Evolutionary conservation across 2,113 vertebrate genomes (phyloP).

Genomic region (Esox niger): DNA sequence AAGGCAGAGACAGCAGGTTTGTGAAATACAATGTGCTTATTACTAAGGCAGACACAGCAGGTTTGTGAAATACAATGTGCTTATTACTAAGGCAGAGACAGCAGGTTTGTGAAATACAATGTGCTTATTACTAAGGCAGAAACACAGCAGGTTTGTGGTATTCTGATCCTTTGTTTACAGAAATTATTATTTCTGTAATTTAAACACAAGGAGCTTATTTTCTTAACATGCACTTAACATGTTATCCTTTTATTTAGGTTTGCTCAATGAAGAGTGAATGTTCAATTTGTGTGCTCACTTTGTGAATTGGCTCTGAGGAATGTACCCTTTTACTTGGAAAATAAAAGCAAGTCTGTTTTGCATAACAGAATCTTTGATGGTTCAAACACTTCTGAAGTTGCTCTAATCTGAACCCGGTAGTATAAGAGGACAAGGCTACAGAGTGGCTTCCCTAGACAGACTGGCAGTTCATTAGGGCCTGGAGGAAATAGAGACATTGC

Average conservation of each 20-base stretch:
- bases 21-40: constrained; percentile 50
- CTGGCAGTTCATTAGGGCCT: neutral
- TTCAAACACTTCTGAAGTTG: neutral
- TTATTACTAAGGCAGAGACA: too few relatives aligned
- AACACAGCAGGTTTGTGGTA: constrained; percentile 38
- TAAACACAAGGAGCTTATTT: constrained; percentile 1
- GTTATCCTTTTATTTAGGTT: neutral
- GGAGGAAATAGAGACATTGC: constrained; percentile 6
- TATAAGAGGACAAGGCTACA: constrained; percentile 5
- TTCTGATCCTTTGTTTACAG: constrained; percentile 40
- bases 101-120: too few relatives aligned
- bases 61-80: constrained; percentile 45
- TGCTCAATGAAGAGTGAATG: neutral
- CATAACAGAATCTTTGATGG: neutral
- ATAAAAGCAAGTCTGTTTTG: neutral
- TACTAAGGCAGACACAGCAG: constrained; percentile 29
- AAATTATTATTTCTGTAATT: constrained; percentile 23
- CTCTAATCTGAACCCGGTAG: neutral
- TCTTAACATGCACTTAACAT: neutral
- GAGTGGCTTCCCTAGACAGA: neutral
- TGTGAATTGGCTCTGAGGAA: neutral
- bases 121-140: too few relatives aligned
- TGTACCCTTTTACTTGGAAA: too few relatives aligned
- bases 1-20: constrained; percentile 29
- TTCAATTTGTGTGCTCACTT: neutral